These are phyloP conservation scores for Cloeon dipterum DNA, from an alignment of 2,888 invertebrate genomes.

Conservation along the genomic window DNA sequence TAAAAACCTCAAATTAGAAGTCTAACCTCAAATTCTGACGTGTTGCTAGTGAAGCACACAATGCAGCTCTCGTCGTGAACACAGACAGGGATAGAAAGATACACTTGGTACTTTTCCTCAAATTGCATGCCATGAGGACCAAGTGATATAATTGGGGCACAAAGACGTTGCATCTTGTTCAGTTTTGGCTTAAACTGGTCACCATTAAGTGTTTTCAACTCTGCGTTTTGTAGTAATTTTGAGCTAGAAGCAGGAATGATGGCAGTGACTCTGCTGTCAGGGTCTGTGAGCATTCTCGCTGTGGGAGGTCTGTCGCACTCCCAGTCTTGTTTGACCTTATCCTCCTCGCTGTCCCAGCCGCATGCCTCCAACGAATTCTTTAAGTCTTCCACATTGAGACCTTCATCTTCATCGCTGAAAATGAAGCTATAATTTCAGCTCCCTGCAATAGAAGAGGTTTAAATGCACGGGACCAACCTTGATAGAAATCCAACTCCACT, in stretches of 20 bases:
- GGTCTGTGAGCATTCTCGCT: neutral
- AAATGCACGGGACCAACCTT: too few relatives aligned
- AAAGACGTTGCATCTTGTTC: slow-evolving; percentile 9
- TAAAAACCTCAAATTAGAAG: too few relatives aligned
- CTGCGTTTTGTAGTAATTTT: slow-evolving; percentile 4
- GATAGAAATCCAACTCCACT: slow-evolving; percentile 8
- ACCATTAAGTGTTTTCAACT: slow-evolving; percentile 6
- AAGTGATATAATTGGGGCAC: slow-evolving; percentile 12
- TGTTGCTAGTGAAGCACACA: slow-evolving; percentile 11
- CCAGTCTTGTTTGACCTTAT: too few relatives aligned
- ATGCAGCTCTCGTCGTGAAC: slow-evolving; percentile 9
- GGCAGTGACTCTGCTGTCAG: neutral
- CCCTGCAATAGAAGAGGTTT: too few relatives aligned
- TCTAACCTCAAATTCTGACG: slow-evolving; percentile 5
- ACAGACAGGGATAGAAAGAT: slow-evolving; percentile 10
- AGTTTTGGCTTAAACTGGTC: slow-evolving; percentile 2
- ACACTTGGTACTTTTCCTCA: slow-evolving; percentile 10
- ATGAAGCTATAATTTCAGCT: too few relatives aligned
- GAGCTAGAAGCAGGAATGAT: neutral
- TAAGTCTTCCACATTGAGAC: too few relatives aligned
- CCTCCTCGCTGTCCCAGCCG: slow-evolving; percentile 5
- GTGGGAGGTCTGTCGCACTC: neutral
- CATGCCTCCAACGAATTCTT: too few relatives aligned
- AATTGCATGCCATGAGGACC: slow-evolving; percentile 13
- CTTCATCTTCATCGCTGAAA: neutral